Evolutionary conservation across 2,888 invertebrate species (phyloP), one percentile per base, ranked within the genome.

Genomic region (Dicycla oo): DNA sequence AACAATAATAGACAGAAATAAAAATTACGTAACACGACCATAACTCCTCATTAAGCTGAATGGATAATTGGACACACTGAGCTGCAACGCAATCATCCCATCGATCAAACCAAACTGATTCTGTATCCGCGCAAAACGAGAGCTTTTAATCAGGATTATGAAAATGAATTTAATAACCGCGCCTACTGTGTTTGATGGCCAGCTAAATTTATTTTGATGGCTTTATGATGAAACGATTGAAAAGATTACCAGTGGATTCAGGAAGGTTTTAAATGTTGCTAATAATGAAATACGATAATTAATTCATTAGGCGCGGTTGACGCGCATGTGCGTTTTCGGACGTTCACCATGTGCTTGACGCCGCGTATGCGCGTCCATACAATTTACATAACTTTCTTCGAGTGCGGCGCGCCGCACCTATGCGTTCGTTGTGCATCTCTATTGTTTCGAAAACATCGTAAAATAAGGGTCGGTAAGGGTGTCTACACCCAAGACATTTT

Each of bases 141-240:
- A 47, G 70, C 72, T 79, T 75, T 76, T 75, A 72, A 79, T 75
- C 68, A 67, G 83, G 83, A 83, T 85, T 84, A 85, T 85, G 78
- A 75, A 73, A 83, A 83, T 71, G 58, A 77, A 75, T 81, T 70
- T 78, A 75, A 78, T 81, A 77, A 68, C 51, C 60, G 54, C 26
- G 60, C 63, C 53, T 54, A 69, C 53, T 40, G 47, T 18, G 45
- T 58, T 78, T 69, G 51, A 74, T 60, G 69, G 34, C 20, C 56
- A 34, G 75, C 56, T 38, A 63, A 82, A 79, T 71, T 56, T 65
- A 70, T 82, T 69, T 63, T 74, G 49, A 45, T 70, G 26, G 63
- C 30, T 67, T 70, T 26, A 43, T 63, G 65, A 67, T 61, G 11
- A 61, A 69, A 77, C 54, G 3, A 77, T 75, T 77, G 45, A 80